These are phyloP conservation scores for Netelia inedita DNA, from an alignment of 2,888 invertebrate species.

Conservation along the genomic window DNA sequence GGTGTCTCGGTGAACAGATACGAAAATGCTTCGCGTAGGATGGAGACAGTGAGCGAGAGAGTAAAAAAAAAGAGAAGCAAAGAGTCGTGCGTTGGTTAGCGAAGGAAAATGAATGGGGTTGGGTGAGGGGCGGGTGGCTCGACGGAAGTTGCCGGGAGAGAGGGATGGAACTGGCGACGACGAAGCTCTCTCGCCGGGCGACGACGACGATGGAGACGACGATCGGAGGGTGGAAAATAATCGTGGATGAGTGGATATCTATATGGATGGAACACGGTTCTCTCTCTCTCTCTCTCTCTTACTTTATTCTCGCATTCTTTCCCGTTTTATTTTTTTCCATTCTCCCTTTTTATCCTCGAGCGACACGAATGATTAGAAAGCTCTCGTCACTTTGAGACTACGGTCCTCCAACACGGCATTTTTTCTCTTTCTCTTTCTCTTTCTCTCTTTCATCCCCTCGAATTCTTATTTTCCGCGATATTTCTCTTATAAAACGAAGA, in stretches of 20 bases:
- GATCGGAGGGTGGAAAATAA: slow-evolving; percentile 77
- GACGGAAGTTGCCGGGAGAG: slow-evolving; percentile 40
- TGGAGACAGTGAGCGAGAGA: slow-evolving; percentile 31
- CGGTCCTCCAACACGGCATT: slow-evolving; percentile 24
- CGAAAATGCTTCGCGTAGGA: slow-evolving; percentile 40
- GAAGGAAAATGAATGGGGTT: slow-evolving; percentile 41
- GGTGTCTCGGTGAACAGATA: slow-evolving; percentile 54
- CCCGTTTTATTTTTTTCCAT: slow-evolving; percentile 16
- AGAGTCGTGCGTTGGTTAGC: slow-evolving; percentile 59
- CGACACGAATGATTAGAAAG: slow-evolving; percentile 67
- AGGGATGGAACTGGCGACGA: slow-evolving; percentile 33
- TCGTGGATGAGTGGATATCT: slow-evolving; percentile 77
- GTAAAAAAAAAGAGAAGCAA: slow-evolving; percentile 8
- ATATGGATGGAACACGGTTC: slow-evolving; percentile 66
- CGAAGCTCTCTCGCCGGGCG: slow-evolving; percentile 20
- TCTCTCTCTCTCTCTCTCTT: slow-evolving; percentile 15
- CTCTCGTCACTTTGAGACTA: slow-evolving; percentile 67
- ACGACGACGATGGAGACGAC: slow-evolving; percentile 48
- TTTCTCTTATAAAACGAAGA: slow-evolving; percentile 42
- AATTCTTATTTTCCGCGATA: slow-evolving; percentile 52
- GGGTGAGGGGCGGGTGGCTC: slow-evolving; percentile 1
- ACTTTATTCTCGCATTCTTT: slow-evolving; percentile 37
- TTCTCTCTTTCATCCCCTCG: slow-evolving; percentile 8
- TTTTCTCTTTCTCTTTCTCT: slow-evolving; percentile 7
- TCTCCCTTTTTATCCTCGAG: slow-evolving; percentile 39